These are phyloP conservation scores for Hypomesus transpacificus DNA, from an alignment of 2,113 vertebrate genomes.

Conservation along the genomic window DNA sequence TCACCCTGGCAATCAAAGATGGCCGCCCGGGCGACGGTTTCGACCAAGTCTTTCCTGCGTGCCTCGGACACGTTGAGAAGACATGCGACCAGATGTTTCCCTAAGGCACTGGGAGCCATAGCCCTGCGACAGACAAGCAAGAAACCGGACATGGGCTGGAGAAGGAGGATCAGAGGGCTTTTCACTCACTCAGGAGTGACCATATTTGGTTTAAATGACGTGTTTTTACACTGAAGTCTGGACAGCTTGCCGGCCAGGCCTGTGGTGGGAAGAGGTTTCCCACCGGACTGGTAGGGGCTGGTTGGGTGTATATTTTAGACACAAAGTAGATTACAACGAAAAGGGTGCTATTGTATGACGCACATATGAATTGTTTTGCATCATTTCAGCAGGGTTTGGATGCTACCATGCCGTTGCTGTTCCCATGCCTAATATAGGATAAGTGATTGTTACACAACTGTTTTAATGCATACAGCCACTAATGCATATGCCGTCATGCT, in stretches of 20 bases:
- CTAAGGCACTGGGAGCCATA: slow-evolving; percentile 58
- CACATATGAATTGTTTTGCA: too few relatives aligned
- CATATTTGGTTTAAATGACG: neutral
- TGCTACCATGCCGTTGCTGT: too few relatives aligned
- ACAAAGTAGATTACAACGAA: too few relatives aligned
- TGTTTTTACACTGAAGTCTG: too few relatives aligned
- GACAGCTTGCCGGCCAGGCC: too few relatives aligned
- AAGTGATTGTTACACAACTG: too few relatives aligned
- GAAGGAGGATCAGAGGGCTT: neutral
- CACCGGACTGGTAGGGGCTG: neutral
- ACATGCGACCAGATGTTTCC: slow-evolving; percentile 69
- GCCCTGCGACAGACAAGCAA: slow-evolving; percentile 19
- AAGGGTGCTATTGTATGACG: too few relatives aligned
- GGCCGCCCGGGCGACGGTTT: slow-evolving; percentile 72
- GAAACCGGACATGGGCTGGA: neutral
- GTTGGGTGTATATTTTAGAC: too few relatives aligned
- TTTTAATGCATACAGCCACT: too few relatives aligned
- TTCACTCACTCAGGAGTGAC: neutral
- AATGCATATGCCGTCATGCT: too few relatives aligned
- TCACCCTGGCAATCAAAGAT: slow-evolving; percentile 63
- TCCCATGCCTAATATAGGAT: too few relatives aligned
- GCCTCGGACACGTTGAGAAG: slow-evolving; percentile 79
- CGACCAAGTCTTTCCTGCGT: slow-evolving; percentile 70
- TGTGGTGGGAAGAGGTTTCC: neutral
- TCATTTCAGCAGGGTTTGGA: too few relatives aligned